Evolutionary conservation across 2,888 invertebrate species (phyloP).

Genomic region (Lymantria dispar): DNA sequence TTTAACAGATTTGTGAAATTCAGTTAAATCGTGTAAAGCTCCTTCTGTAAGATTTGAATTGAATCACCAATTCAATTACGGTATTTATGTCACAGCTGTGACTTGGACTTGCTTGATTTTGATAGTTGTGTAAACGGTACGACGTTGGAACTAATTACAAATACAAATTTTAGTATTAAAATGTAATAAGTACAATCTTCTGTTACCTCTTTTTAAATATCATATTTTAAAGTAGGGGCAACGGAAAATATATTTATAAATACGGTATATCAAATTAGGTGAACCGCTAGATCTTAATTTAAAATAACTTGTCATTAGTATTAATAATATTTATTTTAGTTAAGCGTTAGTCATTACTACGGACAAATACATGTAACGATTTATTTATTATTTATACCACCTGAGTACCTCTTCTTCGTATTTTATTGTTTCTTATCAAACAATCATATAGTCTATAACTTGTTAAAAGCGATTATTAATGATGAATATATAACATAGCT

Average conservation of each 20-base stretch:
- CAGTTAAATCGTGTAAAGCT: constrained; percentile 46
- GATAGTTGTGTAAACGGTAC: constrained; percentile 15
- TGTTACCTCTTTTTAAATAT: constrained; percentile 76
- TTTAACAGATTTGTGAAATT: constrained; percentile 42
- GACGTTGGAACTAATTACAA: constrained; percentile 32
- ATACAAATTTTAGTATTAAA: constrained; percentile 67
- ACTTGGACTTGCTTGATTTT: constrained; percentile 1
- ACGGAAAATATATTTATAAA: constrained; percentile 67
- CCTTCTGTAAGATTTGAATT: constrained; percentile 24
- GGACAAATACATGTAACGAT: constrained; percentile 55
- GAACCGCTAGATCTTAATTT: constrained; percentile 77
- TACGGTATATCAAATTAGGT: constrained; percentile 69
- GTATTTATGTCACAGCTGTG: constrained; percentile 8
- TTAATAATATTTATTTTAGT: constrained; percentile 79
- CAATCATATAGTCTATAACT: constrained; percentile 44
- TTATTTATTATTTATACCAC: constrained; percentile 72
- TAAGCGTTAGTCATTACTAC: constrained; percentile 66
- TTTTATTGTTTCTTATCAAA: constrained; percentile 50
- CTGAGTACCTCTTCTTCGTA: constrained; percentile 78
- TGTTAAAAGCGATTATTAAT: constrained; percentile 37
- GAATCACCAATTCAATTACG: constrained; percentile 13
- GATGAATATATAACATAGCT: constrained; percentile 25
- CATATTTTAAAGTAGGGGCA: constrained; percentile 66
- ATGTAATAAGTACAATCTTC: constrained; percentile 74
- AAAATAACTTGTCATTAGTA: constrained; percentile 82